Base-by-base conservation (phyloP, 2,113 vertebrate genomes). In the Ramphastos sulfuratus region DNA sequence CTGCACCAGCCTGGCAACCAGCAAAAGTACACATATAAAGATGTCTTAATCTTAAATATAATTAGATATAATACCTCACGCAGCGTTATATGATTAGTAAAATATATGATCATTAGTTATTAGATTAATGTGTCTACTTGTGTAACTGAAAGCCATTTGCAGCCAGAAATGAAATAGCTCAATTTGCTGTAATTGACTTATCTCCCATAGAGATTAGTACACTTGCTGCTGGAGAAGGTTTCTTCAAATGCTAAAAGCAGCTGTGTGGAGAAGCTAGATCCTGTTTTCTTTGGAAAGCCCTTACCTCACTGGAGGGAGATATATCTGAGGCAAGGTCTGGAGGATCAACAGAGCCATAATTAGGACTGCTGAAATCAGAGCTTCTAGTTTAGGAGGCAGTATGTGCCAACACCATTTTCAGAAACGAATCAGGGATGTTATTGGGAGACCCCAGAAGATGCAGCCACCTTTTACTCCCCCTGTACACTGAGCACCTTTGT, bases 81-180 rank as follows among this genome's bases (percentile, higher is more conserved):
- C 96, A 96, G 97, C 33, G 95, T 96, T 97, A 97, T 97, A 98
- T 98, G 98, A 98, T 98, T 98, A 98, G 98, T 97, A 97, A 97
- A 98, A 98, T 98, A 98, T 97, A 97, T 97, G 98, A 98, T 97
- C 98, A 98, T 98, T 98, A 98, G 98, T 98, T 98, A 98, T 98
- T 98, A 98, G 98, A 98, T 98, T 98, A 98, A 98, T 97, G 97
- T 96, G 97, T 97, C 97, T 98, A 97, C 97, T 98, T 97, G 97
- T 98, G 97, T 97, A 98, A 98, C 97, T 97, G 97, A 98, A 98
- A 98, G 97, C 97, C 97, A 97, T 98, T 98, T 98, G 97, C 97
- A 98, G 97, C 91, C 96, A 76, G 97, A 98, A 98, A 98, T 98
- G 97, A 98, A 98, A 98, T 98, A 97, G 97, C 97, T 98, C 98